Conservation (phyloP, 1,140 invertebrate species). For the Neuroterus valhalla region DNA sequence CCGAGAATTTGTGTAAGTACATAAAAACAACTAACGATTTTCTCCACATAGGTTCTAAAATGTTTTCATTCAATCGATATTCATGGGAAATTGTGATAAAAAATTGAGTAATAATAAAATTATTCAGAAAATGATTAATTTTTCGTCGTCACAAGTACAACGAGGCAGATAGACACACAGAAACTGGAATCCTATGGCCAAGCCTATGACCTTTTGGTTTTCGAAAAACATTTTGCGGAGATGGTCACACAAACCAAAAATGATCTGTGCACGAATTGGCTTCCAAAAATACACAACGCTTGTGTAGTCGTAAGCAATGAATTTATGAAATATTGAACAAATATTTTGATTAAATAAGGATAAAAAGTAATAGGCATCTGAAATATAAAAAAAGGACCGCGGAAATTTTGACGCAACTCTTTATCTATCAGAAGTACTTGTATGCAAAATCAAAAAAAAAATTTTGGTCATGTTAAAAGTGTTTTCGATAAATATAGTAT, state of each 20-base stretch:
- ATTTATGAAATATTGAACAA: not conserved
- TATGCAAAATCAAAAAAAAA: too few species aligned
- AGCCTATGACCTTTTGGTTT: constrained; percentile 77
- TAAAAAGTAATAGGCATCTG: constrained; percentile 32
- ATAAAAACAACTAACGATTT: not conserved
- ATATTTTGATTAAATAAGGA: constrained; percentile 2
- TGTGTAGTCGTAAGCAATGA: constrained; percentile 50
- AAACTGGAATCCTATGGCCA: constrained; percentile 68
- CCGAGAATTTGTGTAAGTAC: constrained; percentile 81
- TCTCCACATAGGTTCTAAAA: not conserved
- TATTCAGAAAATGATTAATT: constrained; percentile 25
- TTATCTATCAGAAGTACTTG: too few species aligned
- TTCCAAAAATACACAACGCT: constrained; percentile 74
- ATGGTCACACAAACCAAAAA: constrained; percentile 76
- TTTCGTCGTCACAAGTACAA: constrained; percentile 65
- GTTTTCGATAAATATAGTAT: too few species aligned
- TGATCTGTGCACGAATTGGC: constrained; percentile 77
- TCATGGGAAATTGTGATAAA: not conserved
- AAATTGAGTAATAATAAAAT: constrained; percentile 7
- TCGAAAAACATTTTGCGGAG: constrained; percentile 74
- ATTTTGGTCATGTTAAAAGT: too few species aligned
- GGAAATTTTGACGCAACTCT: too few species aligned
- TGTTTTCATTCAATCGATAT: not conserved
- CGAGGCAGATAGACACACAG: constrained; percentile 76
- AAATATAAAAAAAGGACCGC: too few species aligned